phyloP scores from a whole-genome alignment of 2,113 vertebrate species.

The Vulpes ferrilata region DNA sequence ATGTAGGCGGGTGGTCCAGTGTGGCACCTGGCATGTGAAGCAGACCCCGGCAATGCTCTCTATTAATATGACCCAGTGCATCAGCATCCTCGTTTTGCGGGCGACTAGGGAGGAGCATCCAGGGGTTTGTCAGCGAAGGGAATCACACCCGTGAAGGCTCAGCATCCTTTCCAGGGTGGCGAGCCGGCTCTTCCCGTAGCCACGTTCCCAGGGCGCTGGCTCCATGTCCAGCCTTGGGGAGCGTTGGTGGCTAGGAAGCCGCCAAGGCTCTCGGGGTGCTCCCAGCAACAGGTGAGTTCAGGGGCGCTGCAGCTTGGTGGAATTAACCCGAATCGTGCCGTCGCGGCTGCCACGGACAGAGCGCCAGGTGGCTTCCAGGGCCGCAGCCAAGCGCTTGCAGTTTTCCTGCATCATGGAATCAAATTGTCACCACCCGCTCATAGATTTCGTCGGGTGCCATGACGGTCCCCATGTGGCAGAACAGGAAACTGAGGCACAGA shows the following conservation, averaged over 20 bases:
- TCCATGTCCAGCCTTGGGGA: not conserved
- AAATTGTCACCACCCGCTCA: not conserved
- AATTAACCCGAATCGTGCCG: not conserved
- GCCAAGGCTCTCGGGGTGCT: accelerated
- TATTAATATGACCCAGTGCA: accelerated
- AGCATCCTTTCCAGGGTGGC: accelerated
- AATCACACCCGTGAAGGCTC: not conserved
- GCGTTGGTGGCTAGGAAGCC: accelerated
- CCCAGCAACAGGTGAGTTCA: not conserved
- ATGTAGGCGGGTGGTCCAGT: accelerated
- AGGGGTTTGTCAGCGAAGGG: not conserved
- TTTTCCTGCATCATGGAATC: accelerated
- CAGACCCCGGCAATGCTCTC: accelerated
- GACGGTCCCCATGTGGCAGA: not conserved
- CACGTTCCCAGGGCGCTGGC: accelerated
- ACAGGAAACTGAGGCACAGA: not conserved
- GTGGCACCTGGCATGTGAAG: accelerated
- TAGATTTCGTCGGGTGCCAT: accelerated
- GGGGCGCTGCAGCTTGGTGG: not conserved
- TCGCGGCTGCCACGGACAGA: accelerated
- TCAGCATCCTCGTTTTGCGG: not conserved
- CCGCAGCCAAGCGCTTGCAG: accelerated
- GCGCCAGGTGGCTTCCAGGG: accelerated
- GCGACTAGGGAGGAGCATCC: accelerated
- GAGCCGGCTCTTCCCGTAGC: not conserved